phyloP scores from a whole-genome alignment of 1,140 invertebrate genomes.

The Aphelinus certus region DNA sequence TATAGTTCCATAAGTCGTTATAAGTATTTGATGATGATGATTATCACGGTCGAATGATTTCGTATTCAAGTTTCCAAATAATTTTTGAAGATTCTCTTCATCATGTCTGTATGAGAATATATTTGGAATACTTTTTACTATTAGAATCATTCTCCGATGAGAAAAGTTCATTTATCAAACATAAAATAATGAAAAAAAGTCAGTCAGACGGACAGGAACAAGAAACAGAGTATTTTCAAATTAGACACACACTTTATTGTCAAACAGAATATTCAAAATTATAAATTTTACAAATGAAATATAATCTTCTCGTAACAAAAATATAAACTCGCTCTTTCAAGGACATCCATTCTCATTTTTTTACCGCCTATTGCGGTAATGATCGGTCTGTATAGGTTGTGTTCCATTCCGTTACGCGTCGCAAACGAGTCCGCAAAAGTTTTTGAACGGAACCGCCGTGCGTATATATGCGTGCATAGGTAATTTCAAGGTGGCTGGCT shows the following conservation, averaged over 20 bases:
- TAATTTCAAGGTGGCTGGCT: not conserved
- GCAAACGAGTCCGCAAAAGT: conserved; percentile 1
- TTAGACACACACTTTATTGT: conserved; percentile 28
- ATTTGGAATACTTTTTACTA: too few species aligned
- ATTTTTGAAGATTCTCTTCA: not conserved
- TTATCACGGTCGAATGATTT: conserved; percentile 16
- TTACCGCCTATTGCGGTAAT: not conserved
- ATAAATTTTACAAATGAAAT: conserved; percentile 6
- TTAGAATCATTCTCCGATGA: not conserved
- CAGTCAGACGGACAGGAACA: not conserved
- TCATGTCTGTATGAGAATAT: not conserved
- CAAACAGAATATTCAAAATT: not conserved
- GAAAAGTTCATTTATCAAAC: not conserved
- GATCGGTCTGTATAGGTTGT: not conserved
- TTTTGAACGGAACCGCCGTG: not conserved
- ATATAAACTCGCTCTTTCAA: conserved; percentile 1
- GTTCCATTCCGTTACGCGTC: not conserved
- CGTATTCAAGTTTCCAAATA: conserved; percentile 1
- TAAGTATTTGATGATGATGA: not conserved
- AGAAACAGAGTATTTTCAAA: conserved; percentile 7
- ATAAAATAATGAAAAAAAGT: conserved; percentile 1
- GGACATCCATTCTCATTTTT: not conserved
- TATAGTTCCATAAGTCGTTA: conserved; percentile 7
- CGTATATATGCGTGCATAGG: not conserved
- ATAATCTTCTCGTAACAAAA: not conserved